Conservation (phyloP, 2,888 invertebrate species). For the Pachydiplax longipennis region DNA sequence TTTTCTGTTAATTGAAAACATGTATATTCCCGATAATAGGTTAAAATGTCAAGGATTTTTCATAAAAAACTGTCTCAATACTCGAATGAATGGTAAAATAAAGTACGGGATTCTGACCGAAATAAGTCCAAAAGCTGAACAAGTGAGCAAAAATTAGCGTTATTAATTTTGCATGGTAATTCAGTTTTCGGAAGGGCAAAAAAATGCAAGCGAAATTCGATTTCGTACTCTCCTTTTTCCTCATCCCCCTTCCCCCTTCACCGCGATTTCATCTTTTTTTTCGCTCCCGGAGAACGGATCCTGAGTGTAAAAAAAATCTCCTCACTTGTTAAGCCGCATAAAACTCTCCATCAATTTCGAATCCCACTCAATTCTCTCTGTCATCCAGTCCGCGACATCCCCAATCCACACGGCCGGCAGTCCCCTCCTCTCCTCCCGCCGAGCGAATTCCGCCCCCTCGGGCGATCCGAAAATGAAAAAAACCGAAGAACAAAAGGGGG, state of each 20-base stretch:
- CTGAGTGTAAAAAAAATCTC: background rate
- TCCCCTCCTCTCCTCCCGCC: background rate
- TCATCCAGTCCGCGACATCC: background rate
- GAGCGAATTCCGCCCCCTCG: background rate
- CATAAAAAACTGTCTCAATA: no score
- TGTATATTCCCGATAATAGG: no score
- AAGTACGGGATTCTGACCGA: no score
- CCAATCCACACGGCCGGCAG: background rate
- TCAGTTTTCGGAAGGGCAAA: background rate
- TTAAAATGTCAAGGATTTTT: no score
- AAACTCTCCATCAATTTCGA: background rate
- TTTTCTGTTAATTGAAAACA: no score
- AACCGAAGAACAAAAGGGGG: background rate
- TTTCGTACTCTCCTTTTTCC: background rate
- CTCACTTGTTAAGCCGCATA: background rate
- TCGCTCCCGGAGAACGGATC: background rate
- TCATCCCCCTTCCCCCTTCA: background rate
- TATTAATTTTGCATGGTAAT: background rate
- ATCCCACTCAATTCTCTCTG: conserved; percentile 7
- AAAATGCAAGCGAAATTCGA: background rate
- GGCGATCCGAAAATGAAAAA: background rate
- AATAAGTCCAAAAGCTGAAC: no score
- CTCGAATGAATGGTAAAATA: no score
- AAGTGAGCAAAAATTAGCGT: no score
- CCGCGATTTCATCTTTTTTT: background rate